These are phyloP conservation scores for Acronicta psi DNA, from an alignment of 2,888 invertebrate species.

Conservation along the genomic window DNA sequence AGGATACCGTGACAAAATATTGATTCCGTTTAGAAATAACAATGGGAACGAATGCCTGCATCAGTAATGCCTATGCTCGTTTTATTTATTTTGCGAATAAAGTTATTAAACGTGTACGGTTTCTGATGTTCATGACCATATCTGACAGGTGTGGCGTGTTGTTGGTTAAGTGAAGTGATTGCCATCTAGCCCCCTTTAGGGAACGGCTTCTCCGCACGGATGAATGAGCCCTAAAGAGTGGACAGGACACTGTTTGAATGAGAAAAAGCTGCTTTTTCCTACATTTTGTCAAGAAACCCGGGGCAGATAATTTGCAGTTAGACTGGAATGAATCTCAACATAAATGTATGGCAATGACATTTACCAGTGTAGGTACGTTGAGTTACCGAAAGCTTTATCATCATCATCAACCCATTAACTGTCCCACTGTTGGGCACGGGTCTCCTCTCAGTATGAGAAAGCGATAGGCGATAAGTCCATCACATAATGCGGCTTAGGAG, in stretches of 20 bases:
- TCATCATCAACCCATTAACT: too few relatives aligned
- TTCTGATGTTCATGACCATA: conserved; percentile 45
- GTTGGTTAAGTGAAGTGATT: conserved; percentile 42
- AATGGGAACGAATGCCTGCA: conserved; percentile 18
- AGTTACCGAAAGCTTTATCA: too few relatives aligned
- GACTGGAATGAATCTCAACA: too few relatives aligned
- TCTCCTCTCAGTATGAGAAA: too few relatives aligned
- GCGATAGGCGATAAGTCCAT: too few relatives aligned
- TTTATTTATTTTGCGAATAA: conserved; percentile 38
- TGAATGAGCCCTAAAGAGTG: conserved; percentile 8
- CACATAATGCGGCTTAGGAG: too few relatives aligned
- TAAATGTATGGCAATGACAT: too few relatives aligned
- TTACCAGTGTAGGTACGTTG: too few relatives aligned
- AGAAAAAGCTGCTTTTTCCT: too few relatives aligned
- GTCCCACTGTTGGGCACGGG: too few relatives aligned
- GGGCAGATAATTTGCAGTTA: too few relatives aligned
- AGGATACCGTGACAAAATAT: conserved; percentile 6
- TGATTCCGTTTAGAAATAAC: conserved; percentile 19
- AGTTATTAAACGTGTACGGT: conserved; percentile 30
- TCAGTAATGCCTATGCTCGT: background rate
- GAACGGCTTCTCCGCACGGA: conserved; percentile 1
- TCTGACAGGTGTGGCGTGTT: conserved; percentile 49
- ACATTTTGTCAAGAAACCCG: too few relatives aligned
- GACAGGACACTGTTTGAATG: background rate
- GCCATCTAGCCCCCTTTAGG: conserved; percentile 38